These are phyloP conservation scores for Chaetorhynchus papuensis DNA, from an alignment of 2,113 vertebrate genomes.

Conservation along the genomic window DNA sequence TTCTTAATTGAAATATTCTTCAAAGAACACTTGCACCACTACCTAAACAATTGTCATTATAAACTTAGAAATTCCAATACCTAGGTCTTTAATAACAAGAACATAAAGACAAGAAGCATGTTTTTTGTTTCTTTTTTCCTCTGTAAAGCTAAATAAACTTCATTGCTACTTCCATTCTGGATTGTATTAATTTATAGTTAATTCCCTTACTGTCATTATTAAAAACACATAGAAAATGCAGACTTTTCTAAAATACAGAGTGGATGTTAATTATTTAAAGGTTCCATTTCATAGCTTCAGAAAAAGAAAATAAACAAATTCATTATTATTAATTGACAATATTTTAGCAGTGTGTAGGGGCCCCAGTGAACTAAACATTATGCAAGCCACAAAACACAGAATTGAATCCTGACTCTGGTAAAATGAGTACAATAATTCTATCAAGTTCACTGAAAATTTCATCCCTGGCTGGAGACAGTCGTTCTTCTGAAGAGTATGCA, in stretches of 20 bases:
- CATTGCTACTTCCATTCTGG: not conserved
- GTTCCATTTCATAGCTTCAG: not conserved
- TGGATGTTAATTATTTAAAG: not conserved
- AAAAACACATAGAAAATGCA: not conserved
- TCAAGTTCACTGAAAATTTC: constrained; percentile 6
- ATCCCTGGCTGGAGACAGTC: not conserved
- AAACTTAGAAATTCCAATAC: not conserved
- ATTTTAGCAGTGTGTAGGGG: not conserved
- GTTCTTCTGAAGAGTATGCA: not conserved
- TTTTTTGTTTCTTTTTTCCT: not conserved
- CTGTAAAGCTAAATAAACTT: not conserved
- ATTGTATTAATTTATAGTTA: not conserved
- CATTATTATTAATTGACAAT: constrained; percentile 21
- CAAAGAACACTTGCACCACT: not conserved
- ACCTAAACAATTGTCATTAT: not conserved
- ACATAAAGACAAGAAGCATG: not conserved
- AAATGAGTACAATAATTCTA: constrained; percentile 34
- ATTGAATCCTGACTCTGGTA: not conserved
- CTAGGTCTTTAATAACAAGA: not conserved
- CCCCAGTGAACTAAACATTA: not conserved
- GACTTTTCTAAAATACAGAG: not conserved
- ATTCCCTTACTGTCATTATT: not conserved
- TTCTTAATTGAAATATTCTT: not conserved
- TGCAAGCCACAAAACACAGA: not conserved
- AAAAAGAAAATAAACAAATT: constrained; percentile 23